These are phyloP conservation scores for Cantharis lateralis DNA, from an alignment of 2,888 invertebrate genomes.

Conservation along the genomic window DNA sequence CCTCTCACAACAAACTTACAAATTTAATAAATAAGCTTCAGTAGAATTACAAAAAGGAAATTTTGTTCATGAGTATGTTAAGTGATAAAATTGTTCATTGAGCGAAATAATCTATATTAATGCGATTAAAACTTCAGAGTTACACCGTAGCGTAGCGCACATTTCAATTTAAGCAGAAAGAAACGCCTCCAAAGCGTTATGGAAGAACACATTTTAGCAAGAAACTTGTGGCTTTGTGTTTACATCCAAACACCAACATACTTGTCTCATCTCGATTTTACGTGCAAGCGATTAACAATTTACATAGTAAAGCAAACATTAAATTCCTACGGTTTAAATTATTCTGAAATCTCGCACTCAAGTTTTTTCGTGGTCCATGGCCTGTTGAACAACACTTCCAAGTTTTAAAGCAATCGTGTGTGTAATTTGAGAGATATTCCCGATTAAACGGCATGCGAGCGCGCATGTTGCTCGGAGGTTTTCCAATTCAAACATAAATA, in stretches of 20 bases:
- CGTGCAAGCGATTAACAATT: neutral
- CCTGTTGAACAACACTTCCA: too few species aligned
- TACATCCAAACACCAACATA: neutral
- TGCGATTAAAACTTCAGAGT: neutral
- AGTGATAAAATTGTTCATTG: neutral
- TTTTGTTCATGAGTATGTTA: neutral
- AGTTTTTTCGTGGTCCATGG: too few species aligned
- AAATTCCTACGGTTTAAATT: too few species aligned
- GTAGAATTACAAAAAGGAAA: neutral
- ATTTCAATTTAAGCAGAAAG: neutral
- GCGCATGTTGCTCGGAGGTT: too few species aligned
- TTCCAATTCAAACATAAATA: too few species aligned
- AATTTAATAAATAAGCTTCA: neutral
- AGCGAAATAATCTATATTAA: neutral
- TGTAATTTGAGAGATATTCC: too few species aligned
- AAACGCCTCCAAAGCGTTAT: neutral
- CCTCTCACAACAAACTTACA: neutral
- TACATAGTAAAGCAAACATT: neutral
- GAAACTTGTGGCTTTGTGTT: neutral
- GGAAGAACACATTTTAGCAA: neutral
- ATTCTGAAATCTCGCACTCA: too few species aligned
- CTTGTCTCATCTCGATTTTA: neutral
- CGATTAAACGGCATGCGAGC: too few species aligned
- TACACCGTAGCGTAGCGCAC: neutral
- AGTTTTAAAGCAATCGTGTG: too few species aligned